Evolutionary conservation across 2,888 invertebrate genomes (phyloP), one percentile per base, ranked within the genome.

Genomic region (Tricholauxania praeusta): DNA sequence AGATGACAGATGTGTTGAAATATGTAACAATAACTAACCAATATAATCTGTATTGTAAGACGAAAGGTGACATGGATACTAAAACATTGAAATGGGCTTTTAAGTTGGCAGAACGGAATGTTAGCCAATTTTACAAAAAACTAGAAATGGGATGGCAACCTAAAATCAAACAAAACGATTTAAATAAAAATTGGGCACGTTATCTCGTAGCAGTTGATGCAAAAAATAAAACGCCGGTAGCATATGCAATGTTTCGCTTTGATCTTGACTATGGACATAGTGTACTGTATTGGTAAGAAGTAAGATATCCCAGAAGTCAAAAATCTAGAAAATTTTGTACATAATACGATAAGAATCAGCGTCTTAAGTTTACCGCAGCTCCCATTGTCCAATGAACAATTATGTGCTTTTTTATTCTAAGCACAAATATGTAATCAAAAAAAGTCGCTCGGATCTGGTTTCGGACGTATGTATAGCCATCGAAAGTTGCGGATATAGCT

Each of bases 161-260:
- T 10, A 88, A 89, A 77, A 88, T 89, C 7, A 93, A 93, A 81
- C 86, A 89, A 71, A 88, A 89, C 47, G 93, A 93, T 85, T 88
- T 93, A 82, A 90, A 89, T 19, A 91, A 93, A 75, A 88, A 89
- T 63, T 88, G 89, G 80, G 93, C 93, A 3, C 89, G 91, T 84
- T 93, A 91, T 82, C 55, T 84, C 62, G 81, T 93, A 48, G 88
- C 93, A 59, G 91, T 89, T 6, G 84, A 87, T 62, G 10, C 10
- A 39, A 82, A 86, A 28, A 84, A 81, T 6, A 86, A 84, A 52
- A 79, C 86, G 70, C 90, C 90, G 3, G 88, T 93, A n/a, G 94
- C 91, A 0, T 93, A 92, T 82, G 89, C 91, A 19, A 93, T 94
- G 87, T 94, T 94, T 80, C 89, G 94, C 60, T 94, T 94, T 83